Conservation (phyloP, 2,797 vertebrate species). For the Macropus fuliginosus region DNA sequence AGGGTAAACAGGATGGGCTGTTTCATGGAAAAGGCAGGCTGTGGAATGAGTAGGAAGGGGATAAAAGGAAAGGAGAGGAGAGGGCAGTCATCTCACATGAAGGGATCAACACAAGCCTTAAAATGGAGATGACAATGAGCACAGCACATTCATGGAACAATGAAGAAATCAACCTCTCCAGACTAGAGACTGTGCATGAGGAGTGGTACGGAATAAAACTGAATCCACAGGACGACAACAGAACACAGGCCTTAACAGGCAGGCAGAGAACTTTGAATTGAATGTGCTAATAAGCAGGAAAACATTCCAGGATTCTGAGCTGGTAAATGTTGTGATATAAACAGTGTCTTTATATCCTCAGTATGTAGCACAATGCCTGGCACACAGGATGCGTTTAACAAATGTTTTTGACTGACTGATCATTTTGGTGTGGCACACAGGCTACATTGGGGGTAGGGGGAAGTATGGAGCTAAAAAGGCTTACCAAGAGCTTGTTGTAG, state of each 20-base stretch:
- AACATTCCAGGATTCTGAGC: background rate
- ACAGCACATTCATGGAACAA: background rate
- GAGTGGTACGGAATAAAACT: background rate
- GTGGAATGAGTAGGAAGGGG: background rate
- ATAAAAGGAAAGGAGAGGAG: rapidly evolving
- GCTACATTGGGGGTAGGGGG: background rate
- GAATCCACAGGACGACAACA: background rate
- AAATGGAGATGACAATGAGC: background rate
- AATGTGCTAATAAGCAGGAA: background rate
- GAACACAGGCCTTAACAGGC: background rate
- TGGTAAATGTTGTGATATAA: background rate
- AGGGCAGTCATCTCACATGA: background rate
- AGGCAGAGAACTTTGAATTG: background rate
- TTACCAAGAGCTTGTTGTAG: background rate
- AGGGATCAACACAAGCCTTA: background rate
- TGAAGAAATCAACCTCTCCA: background rate
- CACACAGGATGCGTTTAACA: background rate
- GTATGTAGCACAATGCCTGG: background rate
- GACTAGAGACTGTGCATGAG: background rate
- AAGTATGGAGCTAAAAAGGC: background rate
- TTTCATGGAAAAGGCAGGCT: background rate
- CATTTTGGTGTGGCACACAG: background rate
- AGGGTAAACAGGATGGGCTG: background rate
- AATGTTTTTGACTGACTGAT: background rate
- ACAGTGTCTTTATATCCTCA: background rate